phyloP scores from a whole-genome alignment of 2,113 vertebrate species.

The Neomonachus schauinslandi region DNA sequence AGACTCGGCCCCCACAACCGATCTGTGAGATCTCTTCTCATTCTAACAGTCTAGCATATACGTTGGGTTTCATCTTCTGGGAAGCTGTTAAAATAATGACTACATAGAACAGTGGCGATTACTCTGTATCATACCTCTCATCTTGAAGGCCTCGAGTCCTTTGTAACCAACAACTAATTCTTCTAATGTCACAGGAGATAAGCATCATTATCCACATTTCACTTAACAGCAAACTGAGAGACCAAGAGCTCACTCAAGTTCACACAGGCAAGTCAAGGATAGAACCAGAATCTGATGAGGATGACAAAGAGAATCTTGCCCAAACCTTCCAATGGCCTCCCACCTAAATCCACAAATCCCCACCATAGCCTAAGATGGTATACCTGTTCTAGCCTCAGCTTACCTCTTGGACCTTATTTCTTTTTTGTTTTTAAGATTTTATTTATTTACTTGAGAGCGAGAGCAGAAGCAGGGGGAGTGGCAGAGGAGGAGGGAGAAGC shows the following conservation, averaged over 20 bases:
- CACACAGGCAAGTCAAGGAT: not conserved
- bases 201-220: not conserved
- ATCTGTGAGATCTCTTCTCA: not conserved
- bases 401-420: not conserved
- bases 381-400: not conserved
- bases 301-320: not conserved
- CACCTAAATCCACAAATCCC: not conserved
- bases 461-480: too few species aligned
- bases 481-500: too few species aligned
- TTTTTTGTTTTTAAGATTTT: not conserved
- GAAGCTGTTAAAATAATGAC: conserved; percentile 24
- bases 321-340: not conserved
- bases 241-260: not conserved
- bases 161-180: conserved; percentile 44
- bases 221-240: not conserved
- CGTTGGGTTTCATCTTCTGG: not conserved
- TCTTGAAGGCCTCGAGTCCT: not conserved
- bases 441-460: too few species aligned
- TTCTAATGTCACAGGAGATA: not conserved
- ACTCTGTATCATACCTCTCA: not conserved
- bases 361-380: not conserved
- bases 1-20: conserved; percentile 73
- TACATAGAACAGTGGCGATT: not conserved
- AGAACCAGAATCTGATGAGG: not conserved
- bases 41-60: not conserved